Evolutionary conservation across 2,113 vertebrate genomes (phyloP), one percentile per base, ranked within the genome.

Genomic region (Tetraodon nigroviridis): DNA sequence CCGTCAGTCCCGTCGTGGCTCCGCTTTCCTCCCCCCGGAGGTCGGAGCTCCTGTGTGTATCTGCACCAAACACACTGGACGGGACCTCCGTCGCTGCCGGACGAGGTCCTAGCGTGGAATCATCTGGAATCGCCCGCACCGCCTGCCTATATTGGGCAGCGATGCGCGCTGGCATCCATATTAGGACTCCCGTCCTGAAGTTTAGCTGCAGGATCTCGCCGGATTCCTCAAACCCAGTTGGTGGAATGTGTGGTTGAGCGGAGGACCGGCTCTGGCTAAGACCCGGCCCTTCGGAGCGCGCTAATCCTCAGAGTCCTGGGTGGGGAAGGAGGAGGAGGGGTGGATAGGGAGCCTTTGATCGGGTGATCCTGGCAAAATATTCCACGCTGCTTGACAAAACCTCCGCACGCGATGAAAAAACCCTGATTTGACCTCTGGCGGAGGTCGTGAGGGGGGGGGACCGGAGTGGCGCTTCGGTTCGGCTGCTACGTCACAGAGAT

Each of bases 161-260:
- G 16, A 22, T 18, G 51, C 19, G n/a, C 71, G 51, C 42, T 40
- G 14, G 21, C 54, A 58, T 27, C 62, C 80, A 67, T 84, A 83
- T 76, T 74, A 66, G 80, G 74, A 63, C 55, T 45, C 32, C 17
- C 24, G 32, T 71, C 55, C 62, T 55, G 51, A 55, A 61, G 47
- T 67, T 61, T 49, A 44, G 55, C 76, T 75, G 70, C 42, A 55
- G 37, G 60, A 56, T 15, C 65, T 82, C 69, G 57, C 52, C 56
- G 51, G 74, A 64, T 75, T 52, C 55, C 61, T 73, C 56, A 66
- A 73, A 78, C 69, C 68, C 1, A 19, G 71, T 51, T 64, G 47
- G 22, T 63, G 71, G 73, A 83, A 81, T 79, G 71, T 61, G 40
- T 57, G 19, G 47, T 46, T 70, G 59, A 70, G 47, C 0, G 27